These are phyloP conservation scores for Myotis pilosus DNA, from an alignment of 2,797 vertebrate genomes.

Conservation along the genomic window DNA sequence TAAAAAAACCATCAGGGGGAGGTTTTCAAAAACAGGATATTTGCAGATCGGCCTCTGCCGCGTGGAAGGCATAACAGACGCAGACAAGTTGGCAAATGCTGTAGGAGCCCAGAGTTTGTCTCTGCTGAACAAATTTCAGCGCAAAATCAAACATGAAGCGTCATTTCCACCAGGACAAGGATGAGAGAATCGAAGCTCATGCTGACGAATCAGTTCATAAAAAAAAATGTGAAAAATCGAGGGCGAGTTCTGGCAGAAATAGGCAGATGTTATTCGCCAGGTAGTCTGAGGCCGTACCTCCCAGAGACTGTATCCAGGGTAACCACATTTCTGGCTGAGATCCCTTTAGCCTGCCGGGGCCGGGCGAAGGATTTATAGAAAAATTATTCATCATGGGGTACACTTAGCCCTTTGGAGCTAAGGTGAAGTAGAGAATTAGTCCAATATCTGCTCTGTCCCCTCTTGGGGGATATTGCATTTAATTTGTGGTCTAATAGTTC, in stretches of 20 bases:
- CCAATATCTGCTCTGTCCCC: neutral
- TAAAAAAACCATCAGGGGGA: neutral
- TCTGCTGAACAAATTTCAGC: neutral
- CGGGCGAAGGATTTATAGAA: neutral
- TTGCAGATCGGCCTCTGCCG: neutral
- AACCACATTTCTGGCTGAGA: neutral
- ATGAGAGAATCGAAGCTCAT: neutral
- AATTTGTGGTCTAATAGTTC: neutral
- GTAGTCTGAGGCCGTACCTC: neutral
- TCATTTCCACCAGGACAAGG: neutral
- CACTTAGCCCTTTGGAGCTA: neutral
- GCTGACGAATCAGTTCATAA: neutral
- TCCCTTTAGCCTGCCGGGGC: neutral
- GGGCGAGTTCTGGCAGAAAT: neutral
- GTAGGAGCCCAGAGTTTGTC: no score
- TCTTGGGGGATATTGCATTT: neutral
- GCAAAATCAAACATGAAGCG: neutral
- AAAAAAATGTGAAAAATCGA: neutral
- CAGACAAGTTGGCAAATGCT: neutral
- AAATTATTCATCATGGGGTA: neutral
- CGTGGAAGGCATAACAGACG: neutral
- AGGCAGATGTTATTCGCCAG: neutral
- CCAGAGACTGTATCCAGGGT: neutral
- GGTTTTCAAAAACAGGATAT: constrained; percentile 22
- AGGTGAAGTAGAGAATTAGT: constrained; percentile 24